Evolutionary conservation across 2,113 vertebrate species (phyloP).

Genomic region (Lepisosteus oculatus): DNA sequence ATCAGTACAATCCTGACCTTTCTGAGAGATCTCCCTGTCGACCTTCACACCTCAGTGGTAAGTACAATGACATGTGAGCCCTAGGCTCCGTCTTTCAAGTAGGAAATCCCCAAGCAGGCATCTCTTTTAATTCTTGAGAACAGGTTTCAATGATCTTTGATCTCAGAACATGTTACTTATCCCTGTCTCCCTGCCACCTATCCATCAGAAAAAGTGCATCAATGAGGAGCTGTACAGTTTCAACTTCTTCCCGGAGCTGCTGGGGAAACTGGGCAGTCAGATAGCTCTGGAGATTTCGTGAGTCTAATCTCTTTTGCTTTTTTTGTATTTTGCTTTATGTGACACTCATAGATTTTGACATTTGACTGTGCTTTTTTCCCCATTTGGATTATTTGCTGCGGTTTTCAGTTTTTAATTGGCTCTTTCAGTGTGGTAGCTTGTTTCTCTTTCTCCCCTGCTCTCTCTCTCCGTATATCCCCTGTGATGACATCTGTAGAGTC

Average conservation of each 20-base stretch:
- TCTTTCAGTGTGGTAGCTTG: background rate
- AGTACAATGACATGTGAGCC: background rate
- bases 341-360: background rate
- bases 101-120: too few relatives aligned
- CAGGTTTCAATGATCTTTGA: too few relatives aligned
- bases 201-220: conserved; percentile 64
- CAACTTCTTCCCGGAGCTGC: conserved; percentile 56
- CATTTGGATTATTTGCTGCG: background rate
- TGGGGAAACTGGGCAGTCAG: conserved; percentile 59
- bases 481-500: conserved; percentile 41
- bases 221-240: conserved; percentile 52
- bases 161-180: too few relatives aligned
- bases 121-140: too few relatives aligned
- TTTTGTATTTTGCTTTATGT: background rate
- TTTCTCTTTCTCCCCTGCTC: conserved; percentile 6
- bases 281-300: conserved; percentile 65
- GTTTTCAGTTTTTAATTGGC: too few relatives aligned
- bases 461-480: background rate
- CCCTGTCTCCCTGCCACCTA: conserved; percentile 1
- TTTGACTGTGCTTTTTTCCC: background rate
- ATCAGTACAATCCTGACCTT: conserved; percentile 46
- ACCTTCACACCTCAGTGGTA: conserved; percentile 66
- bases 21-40: conserved; percentile 51
- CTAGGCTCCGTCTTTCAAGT: too few relatives aligned
- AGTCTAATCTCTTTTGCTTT: conserved; percentile 34